Conservation (phyloP, 2,888 invertebrate species). For the Polymixis flavicincta region DNA sequence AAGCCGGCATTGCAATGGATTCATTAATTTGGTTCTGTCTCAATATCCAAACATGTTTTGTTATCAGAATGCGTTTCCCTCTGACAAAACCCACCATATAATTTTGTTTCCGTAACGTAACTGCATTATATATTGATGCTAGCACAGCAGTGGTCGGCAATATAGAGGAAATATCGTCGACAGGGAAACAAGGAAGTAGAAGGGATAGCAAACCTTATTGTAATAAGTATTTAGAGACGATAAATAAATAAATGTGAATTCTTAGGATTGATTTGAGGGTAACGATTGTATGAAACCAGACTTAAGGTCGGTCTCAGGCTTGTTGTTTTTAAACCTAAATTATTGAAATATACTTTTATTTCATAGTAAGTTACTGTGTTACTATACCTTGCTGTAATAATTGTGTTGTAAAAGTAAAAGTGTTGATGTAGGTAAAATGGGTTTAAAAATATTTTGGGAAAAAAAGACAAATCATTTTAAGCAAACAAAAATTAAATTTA, state of each 20-base stretch:
- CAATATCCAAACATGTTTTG: conserved; percentile 18
- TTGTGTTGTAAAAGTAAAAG: too few species aligned
- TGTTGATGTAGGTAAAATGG: neutral
- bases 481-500: too few species aligned
- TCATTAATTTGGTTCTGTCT: conserved; percentile 6
- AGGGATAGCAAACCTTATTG: conserved; percentile 17
- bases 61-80: conserved; percentile 7
- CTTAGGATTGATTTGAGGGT: neutral
- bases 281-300: neutral
- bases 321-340: neutral
- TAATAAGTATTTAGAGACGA: conserved; percentile 8
- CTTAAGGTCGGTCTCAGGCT: neutral
- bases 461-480: neutral
- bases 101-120: conserved; percentile 37
- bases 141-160: conserved; percentile 53
- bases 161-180: conserved; percentile 42
- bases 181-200: conserved; percentile 23
- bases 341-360: too few species aligned
- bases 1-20: conserved; percentile 4
- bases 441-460: neutral
- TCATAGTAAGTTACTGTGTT: too few species aligned
- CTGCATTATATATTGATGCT: conserved; percentile 55
- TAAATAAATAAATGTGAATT: conserved; percentile 5
- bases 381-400: neutral
- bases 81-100: conserved; percentile 28